Evolutionary conservation across 2,888 invertebrate species (phyloP), one percentile per base, ranked within the genome.

Genomic region (Lycophotia porphyrea): DNA sequence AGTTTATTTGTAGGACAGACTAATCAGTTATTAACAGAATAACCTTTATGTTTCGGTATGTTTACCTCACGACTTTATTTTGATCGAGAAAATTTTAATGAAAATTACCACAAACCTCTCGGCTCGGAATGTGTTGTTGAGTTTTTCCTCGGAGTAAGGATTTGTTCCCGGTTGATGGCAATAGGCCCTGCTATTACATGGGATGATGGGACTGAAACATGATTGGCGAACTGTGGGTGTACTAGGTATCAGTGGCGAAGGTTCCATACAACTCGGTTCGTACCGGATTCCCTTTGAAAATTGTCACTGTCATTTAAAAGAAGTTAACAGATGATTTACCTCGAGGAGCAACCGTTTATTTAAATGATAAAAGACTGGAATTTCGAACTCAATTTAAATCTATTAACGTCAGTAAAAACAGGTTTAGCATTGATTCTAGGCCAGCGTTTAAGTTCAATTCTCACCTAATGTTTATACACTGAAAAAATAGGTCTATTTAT

Each of bases 401-500:
- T 24, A 49, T 78, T 52, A 9, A 44, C 36, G 34, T 71, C 44
- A 39, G 49, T 27, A 34, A 18, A 55, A 8, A 5, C 8, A 27
- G 15, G 15, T 64, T 69, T 80, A n/a, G 5, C 44, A 64, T 64
- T 47, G 47, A 78, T 31, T 67, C 36, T 65, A 52, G 63, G 34
- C 24, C 31, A 49, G 75, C n/a, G 36, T 49, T 73, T 27, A 49
- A 55, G 27, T 27, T 52, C 52, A 27, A n/a, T 58, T 55, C 74
- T 52, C 67, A 81, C 13, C 64, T n/a, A 1, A 7, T 58, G 44
- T 64, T 58, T 64, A 60, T 49, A 44, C 24, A 44, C 36, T 81
- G 42, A 74, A 80, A 73, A 66, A 73, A 18, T 47, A 5, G 7
- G 44, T 9, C 34, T 42, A 49, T 74, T 80, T 63, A 18, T 52